Evolutionary conservation across 2,888 invertebrate genomes (phyloP), one percentile per base, ranked within the genome.

Genomic region (Blera fallax): DNA sequence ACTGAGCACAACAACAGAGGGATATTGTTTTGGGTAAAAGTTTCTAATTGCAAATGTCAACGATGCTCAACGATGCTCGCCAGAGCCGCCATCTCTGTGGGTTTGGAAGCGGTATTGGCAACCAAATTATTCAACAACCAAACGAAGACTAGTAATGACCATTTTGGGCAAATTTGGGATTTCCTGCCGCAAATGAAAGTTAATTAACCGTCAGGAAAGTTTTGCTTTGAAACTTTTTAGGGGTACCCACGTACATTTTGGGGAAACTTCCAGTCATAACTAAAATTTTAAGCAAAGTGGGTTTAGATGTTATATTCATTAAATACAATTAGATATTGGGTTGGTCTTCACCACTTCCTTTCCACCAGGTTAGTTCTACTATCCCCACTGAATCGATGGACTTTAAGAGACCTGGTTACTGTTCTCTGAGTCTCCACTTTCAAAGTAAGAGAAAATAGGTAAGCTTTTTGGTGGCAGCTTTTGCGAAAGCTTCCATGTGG

Each of bases 31-130:
- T 48, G 64, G 62, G 43, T 60, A 52, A 74, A 58, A 64, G 50
- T 76, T 79, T 18, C 74, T 84, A 84, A 79, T 84, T 79, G 70
- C 60, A 65, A 62, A 52, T 70, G 79, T 80, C 73, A 84, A 74
- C 67, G 29, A 62, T 16, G 29, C 21, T 34, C 34, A n/a, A n/a
- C n/a, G n/a, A 24, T 24, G 24, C 24, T 43, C 45, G 8, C 48
- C 21, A 10, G 50, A 37, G 27, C 14, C n/a, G 21, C n/a, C n/a
- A 52, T 67, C 54, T 27, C 18, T 34, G 29, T 52, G 18, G 24
- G 48, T 10, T 18, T 11, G 0, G 2, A 32, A 24, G 16, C 27
- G 34, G 6, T 16, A 50, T 52, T 27, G 43, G n/a, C 40, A 64
- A 50, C 14, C 2, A 58, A 65, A 58, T 69, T 74, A 50, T 37